Percentiles rank a stretch among this genome's conserved stretches.
phyloP scores from a whole-genome alignment of 2,797 vertebrate genomes.

The Mormyrus proboscirostris region DNA sequence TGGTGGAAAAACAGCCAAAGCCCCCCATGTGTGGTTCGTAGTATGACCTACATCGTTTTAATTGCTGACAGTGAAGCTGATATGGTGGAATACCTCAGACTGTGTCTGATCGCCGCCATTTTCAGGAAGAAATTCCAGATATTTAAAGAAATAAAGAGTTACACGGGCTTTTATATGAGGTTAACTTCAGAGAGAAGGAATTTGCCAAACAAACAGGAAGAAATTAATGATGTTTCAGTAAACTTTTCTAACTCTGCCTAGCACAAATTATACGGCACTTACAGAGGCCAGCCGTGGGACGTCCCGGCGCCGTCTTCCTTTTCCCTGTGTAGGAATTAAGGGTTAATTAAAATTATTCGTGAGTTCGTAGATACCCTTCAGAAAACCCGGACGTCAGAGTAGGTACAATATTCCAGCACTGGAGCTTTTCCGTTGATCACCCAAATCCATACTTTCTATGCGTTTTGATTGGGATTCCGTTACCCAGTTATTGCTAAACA shows the following conservation, averaged over 20 bases:
- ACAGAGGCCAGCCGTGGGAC: conserved; percentile 56
- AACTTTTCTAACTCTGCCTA: not conserved
- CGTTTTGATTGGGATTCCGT: not conserved
- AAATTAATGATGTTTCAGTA: not conserved
- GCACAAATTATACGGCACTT: not conserved
- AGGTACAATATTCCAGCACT: not conserved
- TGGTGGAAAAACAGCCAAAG: not conserved
- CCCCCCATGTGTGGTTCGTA: not conserved
- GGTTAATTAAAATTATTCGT: not conserved
- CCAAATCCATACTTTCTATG: not conserved
- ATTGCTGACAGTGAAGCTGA: not conserved
- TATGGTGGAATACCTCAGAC: not conserved
- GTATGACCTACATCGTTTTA: not conserved
- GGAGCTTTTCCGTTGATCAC: not conserved
- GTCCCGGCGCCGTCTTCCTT: conserved; percentile 48
- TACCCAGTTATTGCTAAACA: not conserved
- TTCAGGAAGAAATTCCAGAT: not conserved
- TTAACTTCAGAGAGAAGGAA: not conserved
- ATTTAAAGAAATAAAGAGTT: not conserved
- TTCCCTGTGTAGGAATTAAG: conserved; percentile 19
- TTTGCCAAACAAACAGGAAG: not conserved
- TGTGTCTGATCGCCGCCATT: not conserved
- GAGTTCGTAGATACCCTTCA: not conserved
- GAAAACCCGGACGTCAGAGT: not conserved
- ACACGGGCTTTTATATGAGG: not conserved